Conservation (phyloP, 2,113 vertebrate species). For the Plotosus lineatus region DNA sequence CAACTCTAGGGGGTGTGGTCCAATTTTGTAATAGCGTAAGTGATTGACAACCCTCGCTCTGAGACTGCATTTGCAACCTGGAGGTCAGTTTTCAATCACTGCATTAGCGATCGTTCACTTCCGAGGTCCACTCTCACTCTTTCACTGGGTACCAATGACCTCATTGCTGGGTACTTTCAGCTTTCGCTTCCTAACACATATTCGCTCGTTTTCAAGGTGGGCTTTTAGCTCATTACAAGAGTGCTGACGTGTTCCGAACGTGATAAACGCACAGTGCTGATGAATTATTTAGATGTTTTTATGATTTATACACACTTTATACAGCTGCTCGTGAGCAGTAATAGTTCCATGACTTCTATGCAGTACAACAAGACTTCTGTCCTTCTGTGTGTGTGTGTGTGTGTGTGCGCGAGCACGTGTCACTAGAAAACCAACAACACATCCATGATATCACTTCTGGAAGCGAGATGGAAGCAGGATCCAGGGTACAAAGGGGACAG, state of each 20-base stretch:
- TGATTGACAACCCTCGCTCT: background rate
- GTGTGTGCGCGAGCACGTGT: background rate
- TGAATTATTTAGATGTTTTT: background rate
- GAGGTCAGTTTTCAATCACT: background rate
- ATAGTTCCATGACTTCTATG: background rate
- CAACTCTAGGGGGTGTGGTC: background rate
- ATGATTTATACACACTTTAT: background rate
- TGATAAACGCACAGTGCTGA: background rate
- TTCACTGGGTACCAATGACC: no score
- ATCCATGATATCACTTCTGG: conserved; percentile 45
- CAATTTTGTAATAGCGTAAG: background rate
- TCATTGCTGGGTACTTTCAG: no score
- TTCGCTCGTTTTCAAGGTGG: background rate
- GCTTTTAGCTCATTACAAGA: background rate
- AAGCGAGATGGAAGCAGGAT: background rate
- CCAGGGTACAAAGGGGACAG: background rate
- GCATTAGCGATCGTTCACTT: no score
- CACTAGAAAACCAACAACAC: background rate
- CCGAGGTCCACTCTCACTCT: background rate
- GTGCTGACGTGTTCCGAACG: background rate
- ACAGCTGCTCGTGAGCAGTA: background rate
- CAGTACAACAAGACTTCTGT: conserved; percentile 30
- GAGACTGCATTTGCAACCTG: background rate
- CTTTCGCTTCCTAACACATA: background rate
- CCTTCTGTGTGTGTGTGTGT: conserved; percentile 12